Percentiles rank a stretch among this genome's conserved stretches.
Evolutionary conservation across 2,113 vertebrate genomes (phyloP).

Genomic region (Spea multiplicata): DNA sequence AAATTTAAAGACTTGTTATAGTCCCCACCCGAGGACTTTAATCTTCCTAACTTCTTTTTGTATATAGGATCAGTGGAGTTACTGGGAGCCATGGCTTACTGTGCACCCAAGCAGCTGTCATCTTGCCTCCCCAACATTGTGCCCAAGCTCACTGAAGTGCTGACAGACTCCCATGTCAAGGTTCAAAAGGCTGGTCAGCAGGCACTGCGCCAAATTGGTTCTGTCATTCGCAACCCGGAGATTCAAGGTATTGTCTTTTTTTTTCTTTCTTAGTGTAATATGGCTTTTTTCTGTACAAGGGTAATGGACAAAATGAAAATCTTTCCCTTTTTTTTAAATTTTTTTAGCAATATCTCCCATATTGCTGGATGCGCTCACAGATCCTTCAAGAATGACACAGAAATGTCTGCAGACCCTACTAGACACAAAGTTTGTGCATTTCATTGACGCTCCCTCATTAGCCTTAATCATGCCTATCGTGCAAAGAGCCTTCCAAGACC

Average conservation of each 20-base stretch:
- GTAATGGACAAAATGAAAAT: not conserved
- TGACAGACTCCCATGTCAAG: slow-evolving; percentile 96
- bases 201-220: slow-evolving; percentile 91
- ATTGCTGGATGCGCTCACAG: slow-evolving; percentile 91
- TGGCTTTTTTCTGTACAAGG: slow-evolving; percentile 31
- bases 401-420: slow-evolving; percentile 92
- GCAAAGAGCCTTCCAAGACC: slow-evolving; percentile 95
- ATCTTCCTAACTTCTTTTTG: not conserved
- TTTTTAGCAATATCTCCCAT: slow-evolving; percentile 87
- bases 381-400: slow-evolving; percentile 91
- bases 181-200: slow-evolving; percentile 98
- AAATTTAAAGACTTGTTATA: no score
- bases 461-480: slow-evolving; percentile 98
- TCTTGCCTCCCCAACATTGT: slow-evolving; percentile 97
- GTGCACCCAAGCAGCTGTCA: slow-evolving; percentile 94
- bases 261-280: slow-evolving; percentile 33
- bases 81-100: slow-evolving; percentile 95
- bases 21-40: no score
- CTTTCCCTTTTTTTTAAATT: not conserved
- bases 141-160: slow-evolving; percentile 94
- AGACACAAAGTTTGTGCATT: slow-evolving; percentile 98
- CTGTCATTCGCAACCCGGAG: slow-evolving; percentile 96
- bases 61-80: slow-evolving; percentile 90
- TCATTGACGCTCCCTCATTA: slow-evolving; percentile 94
- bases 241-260: slow-evolving; percentile 77